These are phyloP conservation scores for Caenorhabditis imperialis DNA, from an alignment of 2,888 invertebrate species.

Conservation along the genomic window DNA sequence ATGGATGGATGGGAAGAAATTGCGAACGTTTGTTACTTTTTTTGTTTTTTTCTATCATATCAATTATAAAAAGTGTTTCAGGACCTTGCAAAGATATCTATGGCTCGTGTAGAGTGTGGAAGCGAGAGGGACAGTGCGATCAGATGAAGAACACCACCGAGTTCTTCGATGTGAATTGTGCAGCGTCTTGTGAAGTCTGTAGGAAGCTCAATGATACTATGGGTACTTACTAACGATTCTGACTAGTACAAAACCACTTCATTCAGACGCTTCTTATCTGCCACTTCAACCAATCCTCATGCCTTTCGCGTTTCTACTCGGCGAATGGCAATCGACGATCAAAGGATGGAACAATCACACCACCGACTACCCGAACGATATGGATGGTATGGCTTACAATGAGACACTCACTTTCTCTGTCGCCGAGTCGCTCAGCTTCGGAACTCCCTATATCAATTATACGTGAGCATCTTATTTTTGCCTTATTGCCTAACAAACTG, in stretches of 20 bases:
- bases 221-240: conserved; percentile 6
- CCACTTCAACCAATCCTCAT: conserved; percentile 65
- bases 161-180: conserved; percentile 68
- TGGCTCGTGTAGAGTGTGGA: conserved; percentile 64
- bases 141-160: conserved; percentile 55
- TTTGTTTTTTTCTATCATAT: no score
- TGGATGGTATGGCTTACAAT: conserved; percentile 57
- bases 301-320: conserved; percentile 64
- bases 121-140: conserved; percentile 67
- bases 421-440: conserved; percentile 61
- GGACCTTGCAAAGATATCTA: conserved; percentile 68
- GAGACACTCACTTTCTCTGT: conserved; percentile 64
- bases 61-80: no score
- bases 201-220: conserved; percentile 10
- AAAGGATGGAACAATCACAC: conserved; percentile 62
- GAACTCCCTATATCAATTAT: conserved; percentile 65
- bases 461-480: conserved; percentile 47
- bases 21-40: conserved; percentile 61
- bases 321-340: conserved; percentile 61
- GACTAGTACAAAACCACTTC: background rate
- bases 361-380: conserved; percentile 62
- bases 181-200: conserved; percentile 63
- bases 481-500: background rate
- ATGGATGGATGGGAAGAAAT: conserved; percentile 67
- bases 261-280: conserved; percentile 40